Conservation (phyloP, 2,797 vertebrate species). For the Pseudotriccus pelzelni region DNA sequence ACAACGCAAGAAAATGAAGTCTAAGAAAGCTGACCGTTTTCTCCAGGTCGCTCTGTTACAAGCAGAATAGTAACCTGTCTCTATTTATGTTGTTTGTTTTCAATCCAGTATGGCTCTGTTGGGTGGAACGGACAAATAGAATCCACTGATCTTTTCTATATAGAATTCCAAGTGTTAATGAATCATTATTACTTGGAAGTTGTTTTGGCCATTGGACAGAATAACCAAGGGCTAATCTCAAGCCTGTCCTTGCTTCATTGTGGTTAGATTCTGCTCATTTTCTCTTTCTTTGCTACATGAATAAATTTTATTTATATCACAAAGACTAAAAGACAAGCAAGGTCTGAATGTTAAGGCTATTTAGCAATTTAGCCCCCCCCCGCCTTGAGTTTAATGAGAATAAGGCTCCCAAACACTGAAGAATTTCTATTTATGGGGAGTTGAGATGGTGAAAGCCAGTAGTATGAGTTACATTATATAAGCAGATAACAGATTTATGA, state of each 20-base stretch:
- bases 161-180: neutral
- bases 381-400: neutral
- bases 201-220: neutral
- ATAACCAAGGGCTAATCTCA: neutral
- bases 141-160: neutral
- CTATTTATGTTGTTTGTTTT: neutral
- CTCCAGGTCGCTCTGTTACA: neutral
- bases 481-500: neutral
- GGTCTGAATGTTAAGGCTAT: neutral
- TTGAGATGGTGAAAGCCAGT: neutral
- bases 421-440: neutral
- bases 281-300: neutral
- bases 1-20: conserved; percentile 11
- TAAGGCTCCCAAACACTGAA: neutral
- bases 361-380: neutral
- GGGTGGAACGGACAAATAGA: neutral
- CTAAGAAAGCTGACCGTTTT: neutral
- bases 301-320: neutral
- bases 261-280: neutral
- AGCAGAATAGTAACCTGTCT: neutral
- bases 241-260: neutral
- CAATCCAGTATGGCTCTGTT: neutral
- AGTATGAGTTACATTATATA: neutral
- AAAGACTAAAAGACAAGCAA: neutral
- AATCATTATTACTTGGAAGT: conserved; percentile 11